Conservation (phyloP, 1,140 invertebrate genomes). For the Atopsyche davidsoni region DNA sequence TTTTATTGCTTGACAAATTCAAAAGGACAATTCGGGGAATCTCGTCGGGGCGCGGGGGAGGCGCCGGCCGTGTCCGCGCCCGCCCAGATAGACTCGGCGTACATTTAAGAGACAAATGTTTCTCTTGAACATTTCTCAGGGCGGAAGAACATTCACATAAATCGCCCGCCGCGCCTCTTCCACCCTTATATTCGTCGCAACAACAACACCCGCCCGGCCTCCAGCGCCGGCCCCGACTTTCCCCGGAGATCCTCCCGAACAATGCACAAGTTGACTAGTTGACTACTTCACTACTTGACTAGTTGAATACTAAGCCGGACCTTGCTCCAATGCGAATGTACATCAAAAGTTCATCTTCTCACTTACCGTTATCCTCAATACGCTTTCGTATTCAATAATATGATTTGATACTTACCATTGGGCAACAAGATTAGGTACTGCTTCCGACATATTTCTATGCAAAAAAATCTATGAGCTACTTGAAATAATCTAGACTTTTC, state of each 20-base stretch:
- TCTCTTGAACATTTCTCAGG: constrained; percentile 12
- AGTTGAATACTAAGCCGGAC: no score
- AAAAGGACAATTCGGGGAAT: not conserved
- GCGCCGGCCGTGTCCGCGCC: constrained; percentile 1
- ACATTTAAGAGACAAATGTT: constrained; percentile 15
- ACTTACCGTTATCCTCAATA: no score
- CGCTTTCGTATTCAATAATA: no score
- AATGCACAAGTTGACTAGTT: no score
- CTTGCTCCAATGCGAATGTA: no score
- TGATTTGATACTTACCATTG: no score
- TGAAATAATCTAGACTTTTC: no score
- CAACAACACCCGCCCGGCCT: constrained; percentile 9
- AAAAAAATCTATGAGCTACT: no score
- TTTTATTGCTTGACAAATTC: constrained; percentile 11
- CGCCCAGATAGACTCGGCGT: constrained; percentile 3
- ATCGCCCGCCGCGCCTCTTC: constrained; percentile 1
- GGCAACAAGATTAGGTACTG: no score
- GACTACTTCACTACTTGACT: no score
- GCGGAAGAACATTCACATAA: constrained; percentile 16
- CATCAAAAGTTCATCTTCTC: no score
- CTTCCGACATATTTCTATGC: no score
- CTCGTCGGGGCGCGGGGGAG: not conserved
- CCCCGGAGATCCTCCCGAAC: not conserved
- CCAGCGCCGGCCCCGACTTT: not conserved
- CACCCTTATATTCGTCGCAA: constrained; percentile 7